Evolutionary conservation across 2,888 invertebrate species (phyloP).

Genomic region (Amphiduros pacificus): DNA sequence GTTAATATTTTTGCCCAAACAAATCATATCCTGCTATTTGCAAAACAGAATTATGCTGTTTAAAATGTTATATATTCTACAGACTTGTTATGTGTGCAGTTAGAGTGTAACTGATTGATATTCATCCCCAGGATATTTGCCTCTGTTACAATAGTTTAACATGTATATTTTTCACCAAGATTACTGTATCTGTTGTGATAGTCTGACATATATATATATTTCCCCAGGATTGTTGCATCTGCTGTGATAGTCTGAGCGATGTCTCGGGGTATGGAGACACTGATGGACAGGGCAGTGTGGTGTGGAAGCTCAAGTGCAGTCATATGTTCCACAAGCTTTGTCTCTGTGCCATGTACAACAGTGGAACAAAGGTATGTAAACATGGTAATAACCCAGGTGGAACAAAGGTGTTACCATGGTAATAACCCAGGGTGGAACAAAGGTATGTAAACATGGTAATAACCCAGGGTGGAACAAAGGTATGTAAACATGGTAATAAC

Average conservation of each 20-base stretch:
- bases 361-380: conserved; percentile 39
- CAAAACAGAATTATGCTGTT: too few relatives aligned
- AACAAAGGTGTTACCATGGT: too few relatives aligned
- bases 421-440: too few relatives aligned
- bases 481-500: too few relatives aligned
- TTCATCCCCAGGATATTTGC: neutral
- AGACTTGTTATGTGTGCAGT: neutral
- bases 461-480: too few relatives aligned
- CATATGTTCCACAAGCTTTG: conserved; percentile 83
- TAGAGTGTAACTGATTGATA: neutral
- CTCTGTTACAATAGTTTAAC: neutral
- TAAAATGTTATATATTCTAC: too few relatives aligned
- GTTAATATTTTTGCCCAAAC: too few relatives aligned
- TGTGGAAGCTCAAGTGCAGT: conserved; percentile 73
- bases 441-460: too few relatives aligned
- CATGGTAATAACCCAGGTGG: too few relatives aligned
- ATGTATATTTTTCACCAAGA: conserved; percentile 34
- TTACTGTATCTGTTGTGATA: conserved; percentile 45
- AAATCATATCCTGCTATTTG: too few relatives aligned
- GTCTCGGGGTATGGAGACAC: conserved; percentile 56
- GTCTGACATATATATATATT: neutral
- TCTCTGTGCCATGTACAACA: conserved; percentile 73
- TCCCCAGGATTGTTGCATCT: conserved; percentile 56
- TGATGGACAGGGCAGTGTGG: too few relatives aligned
- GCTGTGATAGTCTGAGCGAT: conserved; percentile 50